phyloP scores from a whole-genome alignment of 2,888 invertebrate genomes.

The Troilus luridus region DNA sequence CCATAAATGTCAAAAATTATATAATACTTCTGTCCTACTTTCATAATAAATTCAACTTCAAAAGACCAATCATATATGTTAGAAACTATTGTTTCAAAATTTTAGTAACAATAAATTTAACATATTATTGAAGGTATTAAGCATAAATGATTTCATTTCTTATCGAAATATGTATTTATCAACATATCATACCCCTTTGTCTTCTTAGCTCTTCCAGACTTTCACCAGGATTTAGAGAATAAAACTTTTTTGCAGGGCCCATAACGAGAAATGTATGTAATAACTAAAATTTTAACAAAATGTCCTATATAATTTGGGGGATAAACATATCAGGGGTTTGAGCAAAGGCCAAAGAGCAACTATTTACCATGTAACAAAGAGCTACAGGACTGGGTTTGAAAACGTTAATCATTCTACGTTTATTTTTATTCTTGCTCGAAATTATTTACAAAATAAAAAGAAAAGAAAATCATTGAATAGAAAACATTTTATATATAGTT shows the following conservation, averaged over 20 bases:
- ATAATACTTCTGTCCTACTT: not conserved
- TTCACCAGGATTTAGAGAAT: conserved; percentile 62
- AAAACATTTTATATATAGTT: too few species aligned
- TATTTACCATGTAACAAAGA: not conserved
- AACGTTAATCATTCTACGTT: not conserved
- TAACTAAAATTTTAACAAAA: not conserved
- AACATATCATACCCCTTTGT: conserved; percentile 58
- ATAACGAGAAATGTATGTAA: conserved; percentile 32
- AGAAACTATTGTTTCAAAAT: not conserved
- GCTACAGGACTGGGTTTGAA: not conserved
- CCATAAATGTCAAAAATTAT: not conserved
- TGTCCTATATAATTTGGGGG: not conserved
- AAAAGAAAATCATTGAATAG: too few species aligned
- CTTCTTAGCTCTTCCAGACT: conserved; percentile 62
- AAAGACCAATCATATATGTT: not conserved
- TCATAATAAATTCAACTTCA: not conserved
- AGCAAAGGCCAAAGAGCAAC: not conserved
- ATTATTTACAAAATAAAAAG: too few species aligned
- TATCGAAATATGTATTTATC: not conserved
- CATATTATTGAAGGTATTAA: conserved; percentile 13
- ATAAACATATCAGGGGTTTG: conserved; percentile 24
- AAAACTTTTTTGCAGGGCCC: conserved; percentile 62
- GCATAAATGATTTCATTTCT: not conserved
- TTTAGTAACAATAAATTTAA: not conserved
- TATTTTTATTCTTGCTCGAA: too few species aligned